Conservation (phyloP, 2,113 vertebrate species). For the Garra rufa region DNA sequence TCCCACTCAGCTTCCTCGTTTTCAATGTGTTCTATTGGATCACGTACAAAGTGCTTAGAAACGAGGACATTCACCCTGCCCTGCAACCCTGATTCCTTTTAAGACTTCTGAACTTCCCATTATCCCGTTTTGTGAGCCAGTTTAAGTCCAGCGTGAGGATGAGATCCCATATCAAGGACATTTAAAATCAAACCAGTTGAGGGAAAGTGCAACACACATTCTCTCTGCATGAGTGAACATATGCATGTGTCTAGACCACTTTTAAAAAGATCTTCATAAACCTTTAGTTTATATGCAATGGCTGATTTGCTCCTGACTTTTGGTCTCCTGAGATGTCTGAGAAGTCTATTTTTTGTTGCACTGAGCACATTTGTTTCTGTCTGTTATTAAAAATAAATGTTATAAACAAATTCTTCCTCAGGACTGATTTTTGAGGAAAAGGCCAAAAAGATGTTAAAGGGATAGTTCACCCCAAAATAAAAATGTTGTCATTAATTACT, state of each 20-base stretch:
- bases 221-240: conserved; percentile 3
- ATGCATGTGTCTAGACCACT: conserved; percentile 15
- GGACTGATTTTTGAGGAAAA: not conserved
- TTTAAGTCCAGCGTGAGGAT: not conserved
- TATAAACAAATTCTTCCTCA: not conserved
- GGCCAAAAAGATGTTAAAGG: too few species aligned
- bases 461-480: too few species aligned
- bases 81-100: conserved; percentile 56
- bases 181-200: not conserved
- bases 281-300: not conserved
- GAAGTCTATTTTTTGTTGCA: not conserved
- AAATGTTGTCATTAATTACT: too few species aligned
- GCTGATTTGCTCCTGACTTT: not conserved
- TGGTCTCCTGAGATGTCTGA: not conserved
- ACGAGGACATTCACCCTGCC: conserved; percentile 81
- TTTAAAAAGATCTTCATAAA: not conserved
- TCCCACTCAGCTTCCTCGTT: conserved; percentile 92
- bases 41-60: conserved; percentile 88
- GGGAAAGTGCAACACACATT: not conserved
- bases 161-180: not conserved
- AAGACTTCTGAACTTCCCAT: not conserved
- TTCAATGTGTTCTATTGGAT: conserved; percentile 97
- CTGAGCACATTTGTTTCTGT: not conserved
- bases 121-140: not conserved
- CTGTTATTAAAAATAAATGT: conserved; percentile 1